Evolutionary conservation across 2,113 vertebrate genomes (phyloP), one percentile per base, ranked within the genome.

Genomic region (Pachycephala philippinensis): DNA sequence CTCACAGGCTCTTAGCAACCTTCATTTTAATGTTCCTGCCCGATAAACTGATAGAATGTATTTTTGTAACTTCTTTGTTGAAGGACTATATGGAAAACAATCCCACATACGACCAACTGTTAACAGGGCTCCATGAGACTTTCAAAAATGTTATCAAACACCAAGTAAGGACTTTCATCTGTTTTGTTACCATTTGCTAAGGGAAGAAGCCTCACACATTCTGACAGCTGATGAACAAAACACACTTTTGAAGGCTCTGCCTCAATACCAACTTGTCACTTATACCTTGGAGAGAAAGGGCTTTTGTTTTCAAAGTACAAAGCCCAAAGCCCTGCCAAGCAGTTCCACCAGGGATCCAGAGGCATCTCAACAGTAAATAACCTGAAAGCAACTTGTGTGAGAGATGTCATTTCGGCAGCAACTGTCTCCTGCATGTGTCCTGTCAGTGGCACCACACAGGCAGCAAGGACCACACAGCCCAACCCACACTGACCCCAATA

Each of bases 401-500:
- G 37, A 59, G 61, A 33, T 53, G n/a, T 21, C 20, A 30, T 21
- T 82, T 60, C 23, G 63, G 65, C 16, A 70, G 26, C n/a, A 42
- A 18, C 11, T 10, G 28, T 24, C 27, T 78, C 35, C 30, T 9
- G 5, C 54, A 8, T 0, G 0, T 7, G 28, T 64, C 39, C 53
- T 33, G 35, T 8, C n/a, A 37, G 24, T 0, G 1, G 14, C 28
- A 68, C 14, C 60, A 15, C 0, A 0, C 2, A 2, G 54, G 23
- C 40, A 69, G 37, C 0, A 0, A 70, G 65, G 37, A 74, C 24
- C 37, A 19, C 7, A 13, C 11, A 40, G 6, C 6, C 33, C 54
- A 91, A 17, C 28, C 31, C 2, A 1, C 22, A 7, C 13, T 4
- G 7, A 30, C 7, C 52, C 14, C 18, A 49, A 0, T 15, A 31